A percentile compares a stretch with the other conserved stretches of the same genome.
These are phyloP conservation scores for Caenorhabditis sp. DNA, from an alignment of 2,888 invertebrate genomes.

Conservation along the genomic window DNA sequence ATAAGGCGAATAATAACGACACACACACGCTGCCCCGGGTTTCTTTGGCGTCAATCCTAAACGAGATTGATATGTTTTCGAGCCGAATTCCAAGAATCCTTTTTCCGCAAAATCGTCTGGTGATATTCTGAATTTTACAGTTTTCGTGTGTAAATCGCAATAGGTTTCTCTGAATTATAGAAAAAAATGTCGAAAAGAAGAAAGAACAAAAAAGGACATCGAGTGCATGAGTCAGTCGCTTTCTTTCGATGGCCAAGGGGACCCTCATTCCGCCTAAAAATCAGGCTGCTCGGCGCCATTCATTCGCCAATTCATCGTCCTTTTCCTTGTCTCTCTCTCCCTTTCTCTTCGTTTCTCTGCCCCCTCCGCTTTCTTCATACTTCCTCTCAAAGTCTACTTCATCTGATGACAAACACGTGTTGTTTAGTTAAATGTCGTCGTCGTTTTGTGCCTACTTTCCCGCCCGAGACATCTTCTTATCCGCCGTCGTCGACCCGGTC, in stretches of 20 bases:
- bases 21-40: constrained; percentile 5
- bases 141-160: no score
- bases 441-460: constrained; percentile 35
- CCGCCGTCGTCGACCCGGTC: constrained; percentile 13
- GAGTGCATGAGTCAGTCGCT: constrained; percentile 48
- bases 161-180: neutral
- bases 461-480: constrained; percentile 41
- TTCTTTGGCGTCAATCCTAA: neutral
- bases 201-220: constrained; percentile 25
- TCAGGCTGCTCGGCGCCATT: constrained; percentile 54
- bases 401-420: constrained; percentile 62
- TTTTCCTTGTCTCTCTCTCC: constrained; percentile 34
- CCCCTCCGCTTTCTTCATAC: constrained; percentile 36
- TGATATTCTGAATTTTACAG: no score
- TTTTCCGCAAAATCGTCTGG: no score
- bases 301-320: constrained; percentile 55
- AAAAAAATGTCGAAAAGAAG: neutral
- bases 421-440: constrained; percentile 60
- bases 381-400: constrained; percentile 38
- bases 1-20: neutral
- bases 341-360: constrained; percentile 30
- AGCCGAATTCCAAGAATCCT: neutral
- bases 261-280: constrained; percentile 48
- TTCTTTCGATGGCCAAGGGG: neutral
- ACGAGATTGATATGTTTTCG: constrained; percentile 10